A percentile compares a stretch with the other conserved stretches of the same genome.
Conservation (phyloP, 2,888 invertebrate genomes). For the Zele albiditarsus region DNA sequence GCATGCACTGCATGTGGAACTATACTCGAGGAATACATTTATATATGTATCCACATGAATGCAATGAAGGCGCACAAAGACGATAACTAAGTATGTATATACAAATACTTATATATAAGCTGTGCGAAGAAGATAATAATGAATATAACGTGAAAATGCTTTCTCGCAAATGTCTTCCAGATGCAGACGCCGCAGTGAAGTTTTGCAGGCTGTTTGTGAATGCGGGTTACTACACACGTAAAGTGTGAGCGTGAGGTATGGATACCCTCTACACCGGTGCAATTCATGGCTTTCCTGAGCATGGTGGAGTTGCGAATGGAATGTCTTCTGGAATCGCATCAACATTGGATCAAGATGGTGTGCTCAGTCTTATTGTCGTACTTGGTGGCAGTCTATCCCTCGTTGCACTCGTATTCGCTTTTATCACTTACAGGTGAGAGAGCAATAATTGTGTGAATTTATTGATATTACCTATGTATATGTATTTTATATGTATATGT, state of each 20-base stretch:
- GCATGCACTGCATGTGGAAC: background rate
- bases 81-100: background rate
- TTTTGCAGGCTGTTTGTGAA: background rate
- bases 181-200: constrained; percentile 42
- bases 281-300: constrained; percentile 65
- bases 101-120: background rate
- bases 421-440: constrained; percentile 81
- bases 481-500: background rate
- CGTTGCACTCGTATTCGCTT: constrained; percentile 80
- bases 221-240: constrained; percentile 8
- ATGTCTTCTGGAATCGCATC: constrained; percentile 67
- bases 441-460: background rate
- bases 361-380: constrained; percentile 79
- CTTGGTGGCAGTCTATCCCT: constrained; percentile 80
- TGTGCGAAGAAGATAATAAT: background rate
- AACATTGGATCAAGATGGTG: constrained; percentile 75
- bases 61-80: background rate
- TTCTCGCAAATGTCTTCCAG: constrained; percentile 45
- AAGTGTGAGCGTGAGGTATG: constrained; percentile 53
- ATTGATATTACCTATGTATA: background rate
- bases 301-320: constrained; percentile 60
- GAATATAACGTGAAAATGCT: constrained; percentile 26
- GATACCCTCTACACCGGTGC: constrained; percentile 68
- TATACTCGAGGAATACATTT: background rate
- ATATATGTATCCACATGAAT: background rate